A percentile compares a stretch with the other conserved stretches of the same genome.
These are phyloP conservation scores for Etheostoma spectabile DNA, from an alignment of 2,113 vertebrate species.

Conservation along the genomic window DNA sequence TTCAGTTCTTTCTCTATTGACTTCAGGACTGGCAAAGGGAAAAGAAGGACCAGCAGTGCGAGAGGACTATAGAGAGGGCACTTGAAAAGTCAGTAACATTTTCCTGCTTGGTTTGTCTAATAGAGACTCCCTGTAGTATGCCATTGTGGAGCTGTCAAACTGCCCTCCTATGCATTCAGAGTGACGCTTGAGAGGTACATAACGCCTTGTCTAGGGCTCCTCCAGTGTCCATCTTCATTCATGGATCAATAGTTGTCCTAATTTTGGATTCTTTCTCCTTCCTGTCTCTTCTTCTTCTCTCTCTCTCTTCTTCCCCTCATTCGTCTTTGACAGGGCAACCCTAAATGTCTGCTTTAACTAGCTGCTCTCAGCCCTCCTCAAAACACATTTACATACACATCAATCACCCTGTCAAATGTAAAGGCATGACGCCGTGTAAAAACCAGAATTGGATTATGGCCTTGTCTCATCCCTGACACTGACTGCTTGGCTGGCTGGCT, in stretches of 20 bases:
- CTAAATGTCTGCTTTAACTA: slow-evolving; percentile 82
- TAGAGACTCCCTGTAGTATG: slow-evolving; percentile 61
- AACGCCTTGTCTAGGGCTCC: slow-evolving; percentile 64
- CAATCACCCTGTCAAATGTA: slow-evolving; percentile 82
- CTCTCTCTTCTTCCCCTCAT: slow-evolving; percentile 49
- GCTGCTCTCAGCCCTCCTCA: slow-evolving; percentile 81
- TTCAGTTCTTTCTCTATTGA: slow-evolving; percentile 50
- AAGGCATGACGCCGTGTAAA: slow-evolving; percentile 82
- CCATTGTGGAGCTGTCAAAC: slow-evolving; percentile 74
- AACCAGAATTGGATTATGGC: slow-evolving; percentile 83
- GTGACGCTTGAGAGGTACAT: slow-evolving; percentile 62
- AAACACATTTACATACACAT: slow-evolving; percentile 84
- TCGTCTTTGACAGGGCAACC: slow-evolving; percentile 73
- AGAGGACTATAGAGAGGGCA: slow-evolving; percentile 53
- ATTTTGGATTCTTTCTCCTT: slow-evolving; percentile 67
- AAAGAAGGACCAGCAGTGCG: slow-evolving; percentile 39
- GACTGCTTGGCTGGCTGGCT: slow-evolving; percentile 73
- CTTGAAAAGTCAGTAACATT: slow-evolving; percentile 72
- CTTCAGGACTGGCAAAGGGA: slow-evolving; percentile 41
- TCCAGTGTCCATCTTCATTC: slow-evolving; percentile 75
- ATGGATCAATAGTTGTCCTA: slow-evolving; percentile 81
- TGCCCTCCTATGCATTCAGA: slow-evolving; percentile 65
- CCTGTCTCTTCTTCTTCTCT: slow-evolving; percentile 34
- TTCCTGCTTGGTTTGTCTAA: slow-evolving; percentile 65
- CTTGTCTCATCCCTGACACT: slow-evolving; percentile 79